Conservation (phyloP, 2,888 invertebrate species). For the Orchestes rusci region DNA sequence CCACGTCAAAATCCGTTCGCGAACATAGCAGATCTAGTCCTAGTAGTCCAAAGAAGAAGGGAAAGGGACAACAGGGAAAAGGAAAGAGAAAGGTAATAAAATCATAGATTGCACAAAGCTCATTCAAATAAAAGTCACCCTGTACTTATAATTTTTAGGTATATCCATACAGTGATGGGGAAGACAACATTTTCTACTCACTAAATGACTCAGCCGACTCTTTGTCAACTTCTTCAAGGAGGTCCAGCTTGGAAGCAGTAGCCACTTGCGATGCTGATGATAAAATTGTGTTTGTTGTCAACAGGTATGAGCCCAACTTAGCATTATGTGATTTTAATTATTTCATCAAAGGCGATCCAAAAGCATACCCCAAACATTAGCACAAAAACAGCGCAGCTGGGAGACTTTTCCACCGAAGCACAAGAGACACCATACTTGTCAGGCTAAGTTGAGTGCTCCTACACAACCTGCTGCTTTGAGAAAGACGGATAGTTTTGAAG, state of each 20-base stretch:
- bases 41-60: constrained; percentile 40
- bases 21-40: constrained; percentile 41
- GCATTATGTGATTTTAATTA: constrained; percentile 2
- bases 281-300: constrained; percentile 50
- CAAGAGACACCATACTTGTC: constrained; percentile 40
- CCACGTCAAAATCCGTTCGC: constrained; percentile 49
- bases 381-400: constrained; percentile 57
- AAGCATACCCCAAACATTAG: constrained; percentile 35
- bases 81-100: constrained; percentile 32
- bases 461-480: constrained; percentile 41
- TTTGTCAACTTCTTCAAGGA: constrained; percentile 49
- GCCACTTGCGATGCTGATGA: constrained; percentile 30
- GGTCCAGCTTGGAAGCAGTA: constrained; percentile 46
- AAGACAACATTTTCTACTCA: constrained; percentile 49
- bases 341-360: constrained; percentile 27
- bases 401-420: constrained; percentile 55
- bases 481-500: constrained; percentile 60
- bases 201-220: constrained; percentile 50
- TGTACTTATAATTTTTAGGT: constrained; percentile 39
- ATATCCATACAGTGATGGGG: constrained; percentile 52
- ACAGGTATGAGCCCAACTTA: constrained; percentile 33
- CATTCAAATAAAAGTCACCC: too few relatives aligned
- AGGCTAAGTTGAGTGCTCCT: constrained; percentile 28
- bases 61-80: constrained; percentile 31
- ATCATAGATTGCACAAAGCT: too few relatives aligned